phyloP scores from a whole-genome alignment of 2,888 invertebrate species.

The Scaptomyza cyrtandrae region DNA sequence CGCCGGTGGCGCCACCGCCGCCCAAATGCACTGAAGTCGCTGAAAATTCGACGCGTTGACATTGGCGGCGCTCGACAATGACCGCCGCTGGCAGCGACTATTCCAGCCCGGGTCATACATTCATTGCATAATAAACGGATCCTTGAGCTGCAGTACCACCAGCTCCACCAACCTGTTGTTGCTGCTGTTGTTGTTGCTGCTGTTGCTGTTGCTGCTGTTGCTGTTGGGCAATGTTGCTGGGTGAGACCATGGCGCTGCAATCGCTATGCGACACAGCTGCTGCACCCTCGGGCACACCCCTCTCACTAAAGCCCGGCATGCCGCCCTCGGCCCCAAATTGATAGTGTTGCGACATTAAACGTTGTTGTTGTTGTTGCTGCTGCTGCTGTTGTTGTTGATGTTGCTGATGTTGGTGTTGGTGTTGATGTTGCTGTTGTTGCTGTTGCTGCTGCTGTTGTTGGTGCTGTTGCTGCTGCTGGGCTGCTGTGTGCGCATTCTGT shows the following conservation, averaged over 20 bases:
- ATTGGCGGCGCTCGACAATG: slow-evolving; percentile 83
- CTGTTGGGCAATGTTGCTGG: slow-evolving; percentile 59
- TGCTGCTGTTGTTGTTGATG: slow-evolving; percentile 57
- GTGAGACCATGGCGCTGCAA: slow-evolving; percentile 80
- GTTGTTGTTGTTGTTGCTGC: slow-evolving; percentile 74
- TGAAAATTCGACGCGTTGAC: slow-evolving; percentile 83
- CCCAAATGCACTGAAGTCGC: slow-evolving; percentile 81
- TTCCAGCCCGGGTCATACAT: slow-evolving; percentile 90
- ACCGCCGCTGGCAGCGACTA: slow-evolving; percentile 83
- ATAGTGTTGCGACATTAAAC: slow-evolving; percentile 80
- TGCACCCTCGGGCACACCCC: slow-evolving; percentile 91
- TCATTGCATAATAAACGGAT: slow-evolving; percentile 93
- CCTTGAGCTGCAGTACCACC: slow-evolving; percentile 67
- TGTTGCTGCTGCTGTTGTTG: slow-evolving; percentile 65
- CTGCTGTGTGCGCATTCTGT: slow-evolving; percentile 70
- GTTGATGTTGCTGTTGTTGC: slow-evolving; percentile 66
- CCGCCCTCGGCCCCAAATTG: slow-evolving; percentile 79
- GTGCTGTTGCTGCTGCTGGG: slow-evolving; percentile 73
- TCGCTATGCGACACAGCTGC: slow-evolving; percentile 86
- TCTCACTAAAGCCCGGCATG: slow-evolving; percentile 85
- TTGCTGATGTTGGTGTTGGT: slow-evolving; percentile 47
- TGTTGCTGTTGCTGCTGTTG: slow-evolving; percentile 50
- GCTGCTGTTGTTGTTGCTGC: slow-evolving; percentile 47
- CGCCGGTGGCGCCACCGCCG: slow-evolving; percentile 24
- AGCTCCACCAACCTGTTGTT: slow-evolving; percentile 52